phyloP scores from a whole-genome alignment of 2,888 invertebrate genomes.

The Zygogramma bicolorata region DNA sequence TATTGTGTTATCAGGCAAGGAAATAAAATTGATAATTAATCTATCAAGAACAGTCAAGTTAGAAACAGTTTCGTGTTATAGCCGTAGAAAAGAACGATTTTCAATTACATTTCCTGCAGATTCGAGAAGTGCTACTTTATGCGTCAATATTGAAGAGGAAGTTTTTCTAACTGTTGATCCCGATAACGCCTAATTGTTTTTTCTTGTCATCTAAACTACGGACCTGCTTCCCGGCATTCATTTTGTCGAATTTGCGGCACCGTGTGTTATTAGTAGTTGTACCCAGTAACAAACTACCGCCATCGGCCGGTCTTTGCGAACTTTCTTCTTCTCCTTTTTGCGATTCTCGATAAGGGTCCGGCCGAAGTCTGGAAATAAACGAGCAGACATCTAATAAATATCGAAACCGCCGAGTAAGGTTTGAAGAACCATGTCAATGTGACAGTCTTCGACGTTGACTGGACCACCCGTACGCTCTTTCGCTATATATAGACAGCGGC shows the following conservation, averaged over 20 bases:
- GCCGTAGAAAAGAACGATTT: too few species aligned
- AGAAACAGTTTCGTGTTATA: too few species aligned
- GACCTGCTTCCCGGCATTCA: constrained; percentile 40
- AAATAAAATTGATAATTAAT: too few species aligned
- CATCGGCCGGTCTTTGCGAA: constrained; percentile 50
- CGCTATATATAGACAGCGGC: constrained; percentile 9
- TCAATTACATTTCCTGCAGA: too few species aligned
- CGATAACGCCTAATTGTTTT: too few species aligned
- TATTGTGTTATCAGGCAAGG: too few species aligned
- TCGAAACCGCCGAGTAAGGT: constrained; percentile 61
- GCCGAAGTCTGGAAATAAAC: constrained; percentile 47
- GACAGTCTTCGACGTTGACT: constrained; percentile 55
- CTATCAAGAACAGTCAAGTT: too few species aligned
- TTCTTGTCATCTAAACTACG: background rate
- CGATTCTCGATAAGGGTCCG: constrained; percentile 48
- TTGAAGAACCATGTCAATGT: constrained; percentile 64
- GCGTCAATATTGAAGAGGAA: too few species aligned
- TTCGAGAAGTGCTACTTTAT: too few species aligned
- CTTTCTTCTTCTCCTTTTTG: constrained; percentile 41
- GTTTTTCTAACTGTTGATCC: too few species aligned
- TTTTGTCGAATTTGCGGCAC: constrained; percentile 54
- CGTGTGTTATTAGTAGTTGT: constrained; percentile 56
- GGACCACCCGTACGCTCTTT: constrained; percentile 60
- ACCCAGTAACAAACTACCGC: constrained; percentile 54
- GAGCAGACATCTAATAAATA: constrained; percentile 58